Conservation (phyloP, 2,797 vertebrate species). For the Gallinago stenura region DNA sequence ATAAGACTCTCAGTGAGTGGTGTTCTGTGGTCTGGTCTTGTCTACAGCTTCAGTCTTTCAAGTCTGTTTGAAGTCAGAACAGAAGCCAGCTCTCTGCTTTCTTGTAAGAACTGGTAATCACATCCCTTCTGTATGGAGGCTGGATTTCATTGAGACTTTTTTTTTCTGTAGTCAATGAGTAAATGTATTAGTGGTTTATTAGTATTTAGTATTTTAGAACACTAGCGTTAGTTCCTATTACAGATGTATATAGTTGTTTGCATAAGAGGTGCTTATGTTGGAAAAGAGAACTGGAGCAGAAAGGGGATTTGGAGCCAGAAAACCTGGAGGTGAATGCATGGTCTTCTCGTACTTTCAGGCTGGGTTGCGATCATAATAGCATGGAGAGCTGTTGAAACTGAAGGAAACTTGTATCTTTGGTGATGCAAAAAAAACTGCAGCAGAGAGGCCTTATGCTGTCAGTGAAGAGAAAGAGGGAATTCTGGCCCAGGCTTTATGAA, state of each 20-base stretch:
- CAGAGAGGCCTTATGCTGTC: neutral
- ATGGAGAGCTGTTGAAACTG: neutral
- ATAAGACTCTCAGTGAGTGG: neutral
- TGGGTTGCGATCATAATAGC: neutral
- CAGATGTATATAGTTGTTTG: neutral
- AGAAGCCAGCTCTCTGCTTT: constrained; percentile 41
- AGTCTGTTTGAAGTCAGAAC: constrained; percentile 25
- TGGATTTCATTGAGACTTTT: neutral
- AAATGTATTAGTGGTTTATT: neutral
- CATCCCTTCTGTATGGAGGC: neutral
- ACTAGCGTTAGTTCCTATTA: neutral
- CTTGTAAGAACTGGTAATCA: constrained; percentile 5
- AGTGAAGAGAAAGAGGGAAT: neutral
- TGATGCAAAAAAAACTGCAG: neutral
- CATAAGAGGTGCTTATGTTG: neutral
- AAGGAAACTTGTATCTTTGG: neutral
- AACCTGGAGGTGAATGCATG: neutral
- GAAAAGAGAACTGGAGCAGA: neutral
- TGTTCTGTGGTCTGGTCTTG: constrained; percentile 2
- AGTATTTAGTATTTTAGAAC: neutral
- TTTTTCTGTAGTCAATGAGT: neutral
- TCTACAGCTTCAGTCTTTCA: constrained; percentile 23
- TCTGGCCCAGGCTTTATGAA: constrained; percentile 3
- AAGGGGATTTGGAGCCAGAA: neutral
- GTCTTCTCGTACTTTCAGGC: neutral